These are phyloP conservation scores for Eretmocerus hayati DNA, from an alignment of 2,888 invertebrate genomes.

Conservation along the genomic window DNA sequence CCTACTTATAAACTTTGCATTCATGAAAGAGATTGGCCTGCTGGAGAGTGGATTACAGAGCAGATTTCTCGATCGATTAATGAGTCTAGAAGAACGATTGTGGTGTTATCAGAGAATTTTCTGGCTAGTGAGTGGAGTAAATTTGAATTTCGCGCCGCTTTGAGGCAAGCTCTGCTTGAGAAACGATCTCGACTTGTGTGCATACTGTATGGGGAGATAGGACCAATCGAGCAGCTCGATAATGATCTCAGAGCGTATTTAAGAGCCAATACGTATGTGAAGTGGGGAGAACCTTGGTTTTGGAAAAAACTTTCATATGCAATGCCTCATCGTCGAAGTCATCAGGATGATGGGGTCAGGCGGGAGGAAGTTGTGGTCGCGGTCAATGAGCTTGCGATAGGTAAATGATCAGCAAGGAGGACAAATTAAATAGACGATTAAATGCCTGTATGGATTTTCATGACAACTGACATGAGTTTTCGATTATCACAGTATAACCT, in stretches of 20 bases:
- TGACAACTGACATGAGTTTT: no score
- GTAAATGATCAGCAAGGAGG: no score
- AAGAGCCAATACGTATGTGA: constrained; percentile 84
- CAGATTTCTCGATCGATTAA: constrained; percentile 90
- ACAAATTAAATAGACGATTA: no score
- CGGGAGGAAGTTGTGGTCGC: no score
- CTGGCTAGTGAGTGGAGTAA: constrained; percentile 92
- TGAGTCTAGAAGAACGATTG: constrained; percentile 79
- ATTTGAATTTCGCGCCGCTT: constrained; percentile 89
- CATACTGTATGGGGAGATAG: constrained; percentile 82
- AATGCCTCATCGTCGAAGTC: no score
- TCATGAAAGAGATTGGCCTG: constrained; percentile 86
- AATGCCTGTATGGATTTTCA: no score
- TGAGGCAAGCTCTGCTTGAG: constrained; percentile 84
- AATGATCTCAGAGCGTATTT: constrained; percentile 84
- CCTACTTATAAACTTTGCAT: constrained; percentile 80
- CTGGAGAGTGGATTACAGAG: constrained; percentile 82
- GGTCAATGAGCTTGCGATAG: no score
- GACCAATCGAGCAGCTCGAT: constrained; percentile 75
- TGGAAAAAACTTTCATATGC: constrained; percentile 74
- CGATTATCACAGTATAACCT: no score
- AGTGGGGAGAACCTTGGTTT: constrained; percentile 91
- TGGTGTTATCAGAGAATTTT: constrained; percentile 88
- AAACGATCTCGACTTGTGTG: constrained; percentile 78
- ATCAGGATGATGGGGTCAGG: no score